phyloP scores from a whole-genome alignment of 2,113 vertebrate species.

The Leptosomus discolor region DNA sequence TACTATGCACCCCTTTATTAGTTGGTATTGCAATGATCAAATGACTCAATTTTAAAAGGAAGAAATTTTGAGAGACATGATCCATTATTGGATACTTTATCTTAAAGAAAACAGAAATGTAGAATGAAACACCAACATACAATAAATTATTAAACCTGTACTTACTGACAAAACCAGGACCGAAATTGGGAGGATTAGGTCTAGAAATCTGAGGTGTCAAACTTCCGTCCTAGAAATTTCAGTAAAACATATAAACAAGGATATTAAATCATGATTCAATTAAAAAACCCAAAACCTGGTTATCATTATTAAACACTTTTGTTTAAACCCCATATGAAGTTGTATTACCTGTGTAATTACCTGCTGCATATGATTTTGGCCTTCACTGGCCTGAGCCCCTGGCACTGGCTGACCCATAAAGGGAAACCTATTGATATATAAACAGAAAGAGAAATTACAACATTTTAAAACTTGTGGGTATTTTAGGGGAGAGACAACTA shows the following conservation, averaged over 20 bases:
- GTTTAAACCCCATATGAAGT: not conserved
- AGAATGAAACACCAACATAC: not conserved
- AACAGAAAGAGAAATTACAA: not conserved
- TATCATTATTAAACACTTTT: not conserved
- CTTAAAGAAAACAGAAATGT: not conserved
- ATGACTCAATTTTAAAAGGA: not conserved
- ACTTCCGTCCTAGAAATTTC: slow-evolving; percentile 85
- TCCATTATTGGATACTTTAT: not conserved
- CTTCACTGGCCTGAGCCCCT: slow-evolving; percentile 68
- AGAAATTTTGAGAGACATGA: not conserved
- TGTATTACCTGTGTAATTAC: slow-evolving; percentile 79
- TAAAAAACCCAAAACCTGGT: not conserved
- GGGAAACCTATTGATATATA: slow-evolving; percentile 76
- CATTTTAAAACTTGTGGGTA: not conserved
- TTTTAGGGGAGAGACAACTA: not conserved
- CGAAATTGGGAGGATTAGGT: slow-evolving; percentile 91
- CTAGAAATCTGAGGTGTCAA: slow-evolving; percentile 84
- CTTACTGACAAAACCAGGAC: slow-evolving; percentile 93
- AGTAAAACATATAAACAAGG: slow-evolving; percentile 63
- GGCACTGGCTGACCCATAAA: slow-evolving; percentile 79
- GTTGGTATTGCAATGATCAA: not conserved
- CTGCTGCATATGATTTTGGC: slow-evolving; percentile 72
- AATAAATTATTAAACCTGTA: slow-evolving; percentile 62
- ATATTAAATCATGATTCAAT: slow-evolving; percentile 39
- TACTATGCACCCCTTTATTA: not conserved